These are phyloP conservation scores for Pseudococcus longispinus DNA, from an alignment of 2,888 invertebrate genomes.

Conservation along the genomic window DNA sequence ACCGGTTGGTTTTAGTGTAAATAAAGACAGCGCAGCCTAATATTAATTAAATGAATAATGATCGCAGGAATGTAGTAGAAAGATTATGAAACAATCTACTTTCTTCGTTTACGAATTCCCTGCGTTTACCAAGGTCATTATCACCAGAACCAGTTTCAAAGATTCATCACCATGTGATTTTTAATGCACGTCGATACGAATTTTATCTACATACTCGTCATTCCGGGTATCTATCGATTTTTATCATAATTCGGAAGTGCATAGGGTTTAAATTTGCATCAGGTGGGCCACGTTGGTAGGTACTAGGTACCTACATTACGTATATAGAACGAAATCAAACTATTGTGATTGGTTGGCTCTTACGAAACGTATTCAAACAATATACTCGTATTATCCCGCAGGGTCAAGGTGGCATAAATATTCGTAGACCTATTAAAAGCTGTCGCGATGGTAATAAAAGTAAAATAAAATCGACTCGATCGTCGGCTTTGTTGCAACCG, in stretches of 20 bases:
- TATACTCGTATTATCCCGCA: not conserved
- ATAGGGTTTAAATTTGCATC: not conserved
- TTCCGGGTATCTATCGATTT: not conserved
- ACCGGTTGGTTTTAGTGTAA: constrained; percentile 11
- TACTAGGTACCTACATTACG: not conserved
- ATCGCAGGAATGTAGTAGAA: constrained; percentile 14
- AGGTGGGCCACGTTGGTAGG: too few species aligned
- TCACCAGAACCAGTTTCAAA: constrained; percentile 1
- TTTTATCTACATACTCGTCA: not conserved
- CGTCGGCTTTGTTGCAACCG: not conserved
- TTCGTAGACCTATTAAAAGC: not conserved
- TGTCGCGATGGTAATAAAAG: not conserved
- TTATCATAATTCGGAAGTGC: not conserved
- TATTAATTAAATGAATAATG: constrained; percentile 30
- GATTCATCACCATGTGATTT: constrained; percentile 39
- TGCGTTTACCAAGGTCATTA: constrained; percentile 22
- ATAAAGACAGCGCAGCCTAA: not conserved
- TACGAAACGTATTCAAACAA: not conserved
- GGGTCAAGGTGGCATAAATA: not conserved
- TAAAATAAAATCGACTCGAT: not conserved
- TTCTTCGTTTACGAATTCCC: constrained; percentile 41
- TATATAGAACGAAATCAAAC: not conserved
- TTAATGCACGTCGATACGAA: not conserved
- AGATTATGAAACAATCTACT: constrained; percentile 44
- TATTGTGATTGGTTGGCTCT: not conserved